Base-by-base conservation (phyloP, 2,888 invertebrate genomes). In the Blera fallax region DNA sequence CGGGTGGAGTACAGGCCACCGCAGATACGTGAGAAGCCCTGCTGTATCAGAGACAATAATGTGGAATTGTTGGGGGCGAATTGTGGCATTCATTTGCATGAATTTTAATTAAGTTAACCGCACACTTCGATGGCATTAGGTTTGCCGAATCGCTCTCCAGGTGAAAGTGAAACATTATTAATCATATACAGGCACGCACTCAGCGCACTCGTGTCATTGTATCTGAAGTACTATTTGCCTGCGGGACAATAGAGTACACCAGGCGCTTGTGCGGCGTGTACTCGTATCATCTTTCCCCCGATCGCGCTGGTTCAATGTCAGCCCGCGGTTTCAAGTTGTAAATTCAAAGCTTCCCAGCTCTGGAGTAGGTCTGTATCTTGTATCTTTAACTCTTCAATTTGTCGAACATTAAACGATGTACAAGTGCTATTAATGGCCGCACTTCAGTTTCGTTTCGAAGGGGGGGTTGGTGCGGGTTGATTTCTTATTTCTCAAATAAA, bases 141-240 rank as follows among this genome's bases (percentile, higher is more conserved):
- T 65, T 48, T 60, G 52, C 40, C 54, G 24, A 80, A 70, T 56
- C 7, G 50, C 24, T 11, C 52, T 11, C 45, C 58, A 65, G 70
- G 85, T 81, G 85, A 85, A 85, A 85, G 85, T 72, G 76, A 85
- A 76, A 72, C 50, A 54, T 45, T 77, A 77, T 85, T 85, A 72
- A 85, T 85, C 76, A 24, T 24, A 24, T 8, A 10, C 37, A 11
- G 11, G 45, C 43, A 58, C 58, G 27, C 76, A 76, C 48, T 34
- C 18, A 37, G 14, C 10, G 29, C 50, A 21, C 7, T 16, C 21
- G 37, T 40, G 52, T 67, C 29, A 50, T 34, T 29, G 34, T 34
- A 40, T 56, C 27, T 69, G 27, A 37, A 43, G 45, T 50, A 27
- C 48, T 56, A 37, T 76, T 56, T 32, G 65, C 64, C 6, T n/a